A percentile compares a stretch with the other conserved stretches of the same genome.
phyloP scores from a whole-genome alignment of 2,797 vertebrate species.

The Karalla daura region DNA sequence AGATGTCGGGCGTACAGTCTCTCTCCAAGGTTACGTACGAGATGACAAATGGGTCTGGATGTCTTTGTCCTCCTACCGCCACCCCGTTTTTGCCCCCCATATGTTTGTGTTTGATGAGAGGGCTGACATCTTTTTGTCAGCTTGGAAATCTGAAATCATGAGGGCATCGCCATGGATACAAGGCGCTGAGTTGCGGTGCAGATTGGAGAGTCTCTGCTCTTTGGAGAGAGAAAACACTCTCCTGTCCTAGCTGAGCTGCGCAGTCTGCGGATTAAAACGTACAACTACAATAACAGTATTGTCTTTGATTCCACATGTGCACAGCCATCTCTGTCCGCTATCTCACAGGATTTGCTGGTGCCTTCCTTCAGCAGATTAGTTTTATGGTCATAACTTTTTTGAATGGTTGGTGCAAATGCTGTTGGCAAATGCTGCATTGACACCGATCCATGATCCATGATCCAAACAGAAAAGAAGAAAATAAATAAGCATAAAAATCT shows the following conservation, averaged over 20 bases:
- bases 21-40: constrained; percentile 61
- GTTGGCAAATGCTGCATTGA: too few species aligned
- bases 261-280: constrained; percentile 9
- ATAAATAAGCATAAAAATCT: too few species aligned
- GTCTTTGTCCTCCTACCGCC: constrained; percentile 50
- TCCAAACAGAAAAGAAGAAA: too few species aligned
- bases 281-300: constrained; percentile 41
- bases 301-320: constrained; percentile 22
- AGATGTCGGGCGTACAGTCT: constrained; percentile 74
- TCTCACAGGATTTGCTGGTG: constrained; percentile 37
- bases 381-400: constrained; percentile 58
- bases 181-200: constrained; percentile 44
- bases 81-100: not conserved
- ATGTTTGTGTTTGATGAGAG: constrained; percentile 66
- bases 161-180: constrained; percentile 70
- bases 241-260: constrained; percentile 5
- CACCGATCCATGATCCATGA: too few species aligned
- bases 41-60: constrained; percentile 64
- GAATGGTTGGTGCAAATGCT: too few species aligned
- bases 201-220: constrained; percentile 39
- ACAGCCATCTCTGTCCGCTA: constrained; percentile 19
- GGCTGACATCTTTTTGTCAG: constrained; percentile 68
- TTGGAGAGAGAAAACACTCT: constrained; percentile 32
- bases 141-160: constrained; percentile 54
- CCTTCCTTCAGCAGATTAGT: constrained; percentile 47